Evolutionary conservation across 1,140 invertebrate genomes (phyloP).

Genomic region (Drosophila arizonae): DNA sequence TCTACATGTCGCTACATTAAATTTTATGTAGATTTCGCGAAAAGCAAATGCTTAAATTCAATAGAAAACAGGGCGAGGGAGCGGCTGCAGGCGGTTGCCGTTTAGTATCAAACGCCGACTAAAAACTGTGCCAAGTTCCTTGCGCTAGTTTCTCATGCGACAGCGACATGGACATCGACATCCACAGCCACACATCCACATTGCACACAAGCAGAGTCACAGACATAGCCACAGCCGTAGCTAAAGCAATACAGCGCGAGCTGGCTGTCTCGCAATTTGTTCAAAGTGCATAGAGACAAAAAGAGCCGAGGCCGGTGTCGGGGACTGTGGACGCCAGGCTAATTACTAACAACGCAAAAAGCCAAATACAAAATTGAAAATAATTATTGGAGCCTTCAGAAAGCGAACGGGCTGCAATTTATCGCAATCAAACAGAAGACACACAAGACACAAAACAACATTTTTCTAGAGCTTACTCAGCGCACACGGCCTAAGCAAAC

Average conservation of each 20-base stretch:
- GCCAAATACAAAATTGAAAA: constrained; percentile 47
- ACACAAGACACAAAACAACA: constrained; percentile 17
- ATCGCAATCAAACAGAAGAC: constrained; percentile 35
- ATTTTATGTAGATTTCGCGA: constrained; percentile 41
- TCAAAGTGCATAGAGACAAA: constrained; percentile 39
- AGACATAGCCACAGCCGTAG: neutral
- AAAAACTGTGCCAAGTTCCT: constrained; percentile 77
- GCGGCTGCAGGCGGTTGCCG: constrained; percentile 15
- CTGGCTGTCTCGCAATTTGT: constrained; percentile 54
- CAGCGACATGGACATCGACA: constrained; percentile 61
- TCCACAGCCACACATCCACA: neutral
- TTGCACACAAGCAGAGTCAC: neutral
- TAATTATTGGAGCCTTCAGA: constrained; percentile 66
- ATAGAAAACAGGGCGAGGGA: constrained; percentile 26
- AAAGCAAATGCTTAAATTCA: constrained; percentile 33
- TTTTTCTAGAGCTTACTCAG: constrained; percentile 24
- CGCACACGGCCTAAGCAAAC: neutral
- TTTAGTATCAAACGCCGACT: constrained; percentile 55
- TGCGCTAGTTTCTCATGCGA: constrained; percentile 65
- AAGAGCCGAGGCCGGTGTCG: constrained; percentile 14
- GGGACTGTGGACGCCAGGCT: constrained; percentile 41
- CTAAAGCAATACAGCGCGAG: constrained; percentile 5
- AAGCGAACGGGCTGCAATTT: constrained; percentile 49
- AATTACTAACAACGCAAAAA: constrained; percentile 77
- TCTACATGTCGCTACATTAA: constrained; percentile 51